Evolutionary conservation across 37 sponge, comb jelly and placozoan species (phyloP).

Genomic region (Aphrocallistes beatrix): DNA sequence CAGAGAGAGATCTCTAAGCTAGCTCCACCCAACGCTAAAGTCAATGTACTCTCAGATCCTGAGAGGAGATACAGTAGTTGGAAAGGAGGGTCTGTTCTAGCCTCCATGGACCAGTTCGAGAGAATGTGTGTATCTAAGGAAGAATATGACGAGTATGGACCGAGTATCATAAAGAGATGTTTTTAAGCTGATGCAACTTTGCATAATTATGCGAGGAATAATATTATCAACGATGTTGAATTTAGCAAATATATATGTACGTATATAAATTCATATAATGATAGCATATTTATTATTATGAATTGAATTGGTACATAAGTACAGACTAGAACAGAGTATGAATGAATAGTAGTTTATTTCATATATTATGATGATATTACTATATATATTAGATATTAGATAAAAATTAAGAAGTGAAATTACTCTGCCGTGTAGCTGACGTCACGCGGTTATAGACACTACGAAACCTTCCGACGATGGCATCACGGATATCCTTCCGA

Average conservation of each 20-base stretch:
- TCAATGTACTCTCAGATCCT: slow-evolving; percentile 46
- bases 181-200: no score
- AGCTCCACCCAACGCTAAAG: slow-evolving; percentile 34
- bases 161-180: slow-evolving; percentile 17
- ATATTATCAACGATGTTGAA: no score
- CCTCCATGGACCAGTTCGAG: slow-evolving; percentile 36
- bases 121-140: slow-evolving; percentile 40
- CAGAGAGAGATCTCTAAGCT: slow-evolving; percentile 45
- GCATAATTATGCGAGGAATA: no score
- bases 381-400: no score
- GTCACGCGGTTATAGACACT: neutral
- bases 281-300: no score
- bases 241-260: no score
- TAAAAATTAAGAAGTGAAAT: no score
- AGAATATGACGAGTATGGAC: slow-evolving; percentile 45
- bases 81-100: slow-evolving; percentile 48
- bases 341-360: no score
- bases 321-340: no score
- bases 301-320: no score
- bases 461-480: neutral
- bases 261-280: no score
- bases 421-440: neutral
- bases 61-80: slow-evolving; percentile 45
- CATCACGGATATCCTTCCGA: neutral
- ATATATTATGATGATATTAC: no score